Conservation (phyloP, 1,140 invertebrate species). For the Zelostemma sp. region DNA sequence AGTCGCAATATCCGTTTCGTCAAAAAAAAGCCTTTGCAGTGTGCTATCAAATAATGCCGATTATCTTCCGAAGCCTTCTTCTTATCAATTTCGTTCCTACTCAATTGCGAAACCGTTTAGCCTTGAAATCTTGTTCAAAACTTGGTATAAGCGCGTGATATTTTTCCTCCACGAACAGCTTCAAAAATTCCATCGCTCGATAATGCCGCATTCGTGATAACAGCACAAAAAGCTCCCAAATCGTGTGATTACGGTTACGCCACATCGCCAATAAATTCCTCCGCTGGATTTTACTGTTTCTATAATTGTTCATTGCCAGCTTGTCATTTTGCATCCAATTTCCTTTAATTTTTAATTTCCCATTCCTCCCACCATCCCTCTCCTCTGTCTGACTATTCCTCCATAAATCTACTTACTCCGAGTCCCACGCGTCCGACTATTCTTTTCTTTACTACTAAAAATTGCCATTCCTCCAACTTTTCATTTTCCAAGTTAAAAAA, state of each 20-base stretch:
- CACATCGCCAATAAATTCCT: constrained; percentile 81
- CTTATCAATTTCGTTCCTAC: constrained; percentile 53
- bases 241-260: constrained; percentile 84
- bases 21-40: constrained; percentile 67
- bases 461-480: no score
- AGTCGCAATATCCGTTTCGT: constrained; percentile 86
- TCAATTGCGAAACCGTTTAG: constrained; percentile 34
- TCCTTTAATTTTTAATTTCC: no score
- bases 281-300: constrained; percentile 77
- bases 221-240: constrained; percentile 81
- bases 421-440: no score
- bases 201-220: constrained; percentile 80
- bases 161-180: constrained; percentile 73
- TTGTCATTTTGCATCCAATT: constrained; percentile 43
- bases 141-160: constrained; percentile 73
- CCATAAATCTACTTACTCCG: no score
- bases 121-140: constrained; percentile 47
- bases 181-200: constrained; percentile 77
- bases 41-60: constrained; percentile 19
- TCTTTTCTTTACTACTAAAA: no score
- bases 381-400: no score
- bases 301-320: constrained; percentile 67
- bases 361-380: no score
- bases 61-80: constrained; percentile 41
- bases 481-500: no score